phyloP scores from a whole-genome alignment of 2,113 vertebrate species.

The Entelurus aequoreus region DNA sequence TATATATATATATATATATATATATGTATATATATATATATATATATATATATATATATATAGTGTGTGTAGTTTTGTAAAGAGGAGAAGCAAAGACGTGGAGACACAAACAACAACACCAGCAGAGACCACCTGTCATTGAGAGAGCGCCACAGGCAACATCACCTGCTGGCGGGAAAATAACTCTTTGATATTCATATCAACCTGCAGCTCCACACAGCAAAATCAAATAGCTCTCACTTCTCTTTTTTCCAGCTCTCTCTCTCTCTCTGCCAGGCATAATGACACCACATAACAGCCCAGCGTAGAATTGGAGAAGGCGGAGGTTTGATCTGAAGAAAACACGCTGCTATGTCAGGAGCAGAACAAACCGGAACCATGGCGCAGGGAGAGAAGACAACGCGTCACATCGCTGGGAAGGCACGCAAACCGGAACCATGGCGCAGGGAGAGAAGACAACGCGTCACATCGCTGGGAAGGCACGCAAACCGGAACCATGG shows the following conservation, averaged over 20 bases:
- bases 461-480: too few species aligned
- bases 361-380: slow-evolving; percentile 7
- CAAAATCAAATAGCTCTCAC: slow-evolving; percentile 22
- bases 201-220: slow-evolving; percentile 31
- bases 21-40: too few species aligned
- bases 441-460: too few species aligned
- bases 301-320: slow-evolving; percentile 19
- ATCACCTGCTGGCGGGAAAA: slow-evolving; percentile 29
- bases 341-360: slow-evolving; percentile 14
- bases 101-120: background rate
- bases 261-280: slow-evolving; percentile 19
- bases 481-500: too few species aligned
- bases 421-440: slow-evolving; percentile 1
- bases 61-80: slow-evolving; percentile 2
- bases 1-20: too few species aligned
- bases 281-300: slow-evolving; percentile 44
- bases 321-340: slow-evolving; percentile 37
- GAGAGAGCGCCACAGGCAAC: slow-evolving; percentile 27
- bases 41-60: too few species aligned
- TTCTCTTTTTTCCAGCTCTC: slow-evolving; percentile 6
- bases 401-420: slow-evolving; percentile 5
- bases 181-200: slow-evolving; percentile 52
- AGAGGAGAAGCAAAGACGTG: background rate
- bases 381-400: background rate
- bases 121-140: slow-evolving; percentile 40